Percentiles rank a stretch among this genome's conserved stretches.
Evolutionary conservation across 2,888 invertebrate genomes (phyloP).

Genomic region (Pyrochroa serraticornis): DNA sequence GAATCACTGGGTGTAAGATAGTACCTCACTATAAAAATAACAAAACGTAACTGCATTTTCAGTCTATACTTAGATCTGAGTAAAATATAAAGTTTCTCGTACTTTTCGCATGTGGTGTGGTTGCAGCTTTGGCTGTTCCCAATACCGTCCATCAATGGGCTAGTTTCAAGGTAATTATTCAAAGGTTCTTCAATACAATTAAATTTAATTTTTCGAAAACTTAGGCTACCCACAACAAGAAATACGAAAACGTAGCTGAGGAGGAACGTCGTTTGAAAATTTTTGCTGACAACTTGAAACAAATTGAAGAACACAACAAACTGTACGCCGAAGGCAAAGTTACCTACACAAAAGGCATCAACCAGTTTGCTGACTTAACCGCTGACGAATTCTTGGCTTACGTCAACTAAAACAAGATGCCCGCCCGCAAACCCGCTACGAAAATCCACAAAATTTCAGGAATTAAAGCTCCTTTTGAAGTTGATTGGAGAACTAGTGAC

Average conservation of each 20-base stretch:
- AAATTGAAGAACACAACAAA: too few relatives aligned
- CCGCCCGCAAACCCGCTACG: neutral
- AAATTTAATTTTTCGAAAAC: too few relatives aligned
- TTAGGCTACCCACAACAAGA: neutral
- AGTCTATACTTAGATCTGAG: too few relatives aligned
- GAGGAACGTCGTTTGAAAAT: too few relatives aligned
- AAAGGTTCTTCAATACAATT: too few relatives aligned
- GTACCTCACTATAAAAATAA: too few relatives aligned
- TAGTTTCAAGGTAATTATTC: too few relatives aligned
- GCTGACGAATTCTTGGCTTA: neutral
- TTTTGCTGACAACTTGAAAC: too few relatives aligned
- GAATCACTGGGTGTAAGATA: neutral
- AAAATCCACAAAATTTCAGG: too few relatives aligned
- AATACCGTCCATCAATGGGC: neutral
- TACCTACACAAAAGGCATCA: neutral
- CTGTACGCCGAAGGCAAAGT: neutral
- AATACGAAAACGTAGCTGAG: too few relatives aligned
- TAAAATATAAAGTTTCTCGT: neutral
- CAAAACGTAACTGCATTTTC: too few relatives aligned
- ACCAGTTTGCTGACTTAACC: neutral
- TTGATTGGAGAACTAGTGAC: conserved; percentile 61
- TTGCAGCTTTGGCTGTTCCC: too few relatives aligned
- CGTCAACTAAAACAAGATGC: neutral
- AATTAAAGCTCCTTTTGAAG: conserved; percentile 51
- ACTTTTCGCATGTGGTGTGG: conserved; percentile 16